phyloP scores from a whole-genome alignment of 2,888 invertebrate species.

The Vandiemenella viatica region DNA sequence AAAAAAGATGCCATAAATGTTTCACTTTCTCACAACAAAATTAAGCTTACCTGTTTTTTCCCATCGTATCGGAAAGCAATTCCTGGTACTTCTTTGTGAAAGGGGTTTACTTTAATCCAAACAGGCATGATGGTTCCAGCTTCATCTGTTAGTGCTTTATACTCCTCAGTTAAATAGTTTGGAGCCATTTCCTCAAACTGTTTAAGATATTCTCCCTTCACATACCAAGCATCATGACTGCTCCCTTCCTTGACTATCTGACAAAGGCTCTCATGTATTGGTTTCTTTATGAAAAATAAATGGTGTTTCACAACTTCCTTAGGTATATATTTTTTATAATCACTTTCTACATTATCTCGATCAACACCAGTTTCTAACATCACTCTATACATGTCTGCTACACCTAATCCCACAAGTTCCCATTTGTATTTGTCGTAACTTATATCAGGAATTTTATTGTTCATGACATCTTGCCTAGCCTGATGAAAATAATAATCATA shows the following conservation, averaged over 20 bases:
- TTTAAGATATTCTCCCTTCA: constrained; percentile 67
- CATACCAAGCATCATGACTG: constrained; percentile 45
- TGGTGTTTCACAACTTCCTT: constrained; percentile 61
- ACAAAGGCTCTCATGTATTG: constrained; percentile 49
- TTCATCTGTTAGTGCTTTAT: constrained; percentile 48
- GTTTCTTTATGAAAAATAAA: constrained; percentile 54
- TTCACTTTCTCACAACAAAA: too few species aligned
- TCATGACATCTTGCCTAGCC: constrained; percentile 64
- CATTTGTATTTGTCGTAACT: constrained; percentile 60
- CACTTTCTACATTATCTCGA: constrained; percentile 51
- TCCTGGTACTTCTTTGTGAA: constrained; percentile 47
- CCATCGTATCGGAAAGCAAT: constrained; percentile 45
- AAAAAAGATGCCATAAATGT: too few species aligned
- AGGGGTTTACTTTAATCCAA: constrained; percentile 46
- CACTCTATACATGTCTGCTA: constrained; percentile 74
- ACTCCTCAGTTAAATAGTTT: constrained; percentile 65
- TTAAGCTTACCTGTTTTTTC: constrained; percentile 40
- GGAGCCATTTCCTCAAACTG: constrained; percentile 67
- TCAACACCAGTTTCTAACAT: constrained; percentile 57
- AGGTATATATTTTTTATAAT: constrained; percentile 72
- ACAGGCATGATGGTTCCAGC: constrained; percentile 27
- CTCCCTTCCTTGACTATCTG: constrained; percentile 31
- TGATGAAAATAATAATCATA: constrained; percentile 79
- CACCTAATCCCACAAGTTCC: constrained; percentile 68
- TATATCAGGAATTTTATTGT: constrained; percentile 64